These are phyloP conservation scores for Saccostrea cuccullata DNA, from an alignment of 1,140 invertebrate species.

Conservation along the genomic window DNA sequence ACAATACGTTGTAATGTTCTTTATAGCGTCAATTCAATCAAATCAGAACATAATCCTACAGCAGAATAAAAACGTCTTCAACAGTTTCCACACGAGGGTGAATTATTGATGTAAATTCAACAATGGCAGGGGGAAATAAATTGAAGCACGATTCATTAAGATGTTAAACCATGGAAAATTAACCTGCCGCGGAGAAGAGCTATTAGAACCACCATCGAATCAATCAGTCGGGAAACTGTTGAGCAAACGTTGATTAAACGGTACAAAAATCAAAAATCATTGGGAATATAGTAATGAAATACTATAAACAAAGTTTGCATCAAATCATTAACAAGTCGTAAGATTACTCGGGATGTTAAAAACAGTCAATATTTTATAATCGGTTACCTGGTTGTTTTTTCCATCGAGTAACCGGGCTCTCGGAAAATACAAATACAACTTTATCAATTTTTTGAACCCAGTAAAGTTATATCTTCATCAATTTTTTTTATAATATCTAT, in stretches of 20 bases:
- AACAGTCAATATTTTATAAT: too few species aligned
- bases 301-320: too few species aligned
- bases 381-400: too few species aligned
- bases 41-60: background rate
- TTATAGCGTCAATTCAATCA: background rate
- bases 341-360: too few species aligned
- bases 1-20: background rate
- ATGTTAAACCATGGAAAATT: constrained; percentile 22
- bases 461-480: too few species aligned
- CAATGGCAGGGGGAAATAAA: constrained; percentile 17
- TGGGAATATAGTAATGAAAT: too few species aligned
- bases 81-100: background rate
- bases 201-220: background rate
- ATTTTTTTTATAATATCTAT: too few species aligned
- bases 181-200: background rate
- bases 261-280: too few species aligned
- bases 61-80: background rate
- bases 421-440: too few species aligned
- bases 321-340: too few species aligned
- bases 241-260: background rate
- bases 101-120: constrained; percentile 33
- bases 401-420: too few species aligned
- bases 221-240: constrained; percentile 20
- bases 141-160: constrained; percentile 33
- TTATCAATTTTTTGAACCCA: too few species aligned